These are phyloP conservation scores for Rhinopomastus cyanomelas DNA, from an alignment of 2,113 vertebrate species.

Conservation along the genomic window DNA sequence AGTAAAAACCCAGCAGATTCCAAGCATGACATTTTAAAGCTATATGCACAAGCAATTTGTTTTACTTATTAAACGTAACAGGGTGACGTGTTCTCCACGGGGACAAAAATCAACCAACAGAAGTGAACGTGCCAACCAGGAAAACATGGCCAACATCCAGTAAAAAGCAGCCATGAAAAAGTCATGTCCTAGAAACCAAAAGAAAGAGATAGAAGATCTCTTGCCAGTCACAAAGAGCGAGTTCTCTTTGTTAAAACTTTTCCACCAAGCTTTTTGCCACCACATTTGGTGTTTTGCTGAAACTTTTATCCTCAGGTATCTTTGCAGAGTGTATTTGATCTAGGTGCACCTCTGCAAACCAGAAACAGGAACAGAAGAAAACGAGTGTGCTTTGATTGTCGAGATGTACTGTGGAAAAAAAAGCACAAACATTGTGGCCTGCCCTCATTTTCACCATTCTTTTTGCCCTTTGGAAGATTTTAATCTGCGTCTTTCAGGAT, in stretches of 20 bases:
- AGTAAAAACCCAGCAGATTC: not conserved
- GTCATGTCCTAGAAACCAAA: not conserved
- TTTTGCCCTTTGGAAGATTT: not conserved
- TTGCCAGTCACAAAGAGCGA: not conserved
- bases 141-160: not conserved
- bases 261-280: not conserved
- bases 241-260: not conserved
- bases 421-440: rapidly evolving
- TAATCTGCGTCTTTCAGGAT: not conserved
- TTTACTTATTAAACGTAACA: not conserved
- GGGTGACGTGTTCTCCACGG: not conserved
- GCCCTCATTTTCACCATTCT: not conserved
- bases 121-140: not conserved
- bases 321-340: not conserved
- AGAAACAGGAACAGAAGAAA: not conserved
- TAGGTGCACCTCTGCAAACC: not conserved
- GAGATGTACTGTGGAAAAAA: not conserved
- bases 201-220: not conserved
- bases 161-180: not conserved
- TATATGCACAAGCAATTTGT: not conserved
- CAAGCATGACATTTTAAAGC: constrained; percentile 13
- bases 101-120: not conserved
- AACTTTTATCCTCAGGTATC: not conserved
- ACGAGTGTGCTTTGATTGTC: not conserved
- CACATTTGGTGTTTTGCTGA: not conserved